phyloP scores from a whole-genome alignment of 2,797 vertebrate genomes.

The Echeneis naucrates region DNA sequence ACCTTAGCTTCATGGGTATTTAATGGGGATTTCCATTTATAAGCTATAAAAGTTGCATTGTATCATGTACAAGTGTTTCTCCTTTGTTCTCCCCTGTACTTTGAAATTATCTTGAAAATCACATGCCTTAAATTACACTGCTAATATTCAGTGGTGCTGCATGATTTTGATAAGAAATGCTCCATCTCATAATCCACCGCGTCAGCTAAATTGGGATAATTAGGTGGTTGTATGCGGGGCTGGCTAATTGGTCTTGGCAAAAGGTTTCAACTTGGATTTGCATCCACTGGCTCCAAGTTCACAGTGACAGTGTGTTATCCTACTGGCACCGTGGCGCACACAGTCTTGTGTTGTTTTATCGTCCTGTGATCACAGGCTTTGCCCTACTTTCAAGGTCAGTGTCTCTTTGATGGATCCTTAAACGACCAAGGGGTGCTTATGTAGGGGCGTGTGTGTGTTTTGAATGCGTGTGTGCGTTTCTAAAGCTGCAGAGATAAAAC shows the following conservation, averaged over 20 bases:
- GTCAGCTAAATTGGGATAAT: conserved; percentile 71
- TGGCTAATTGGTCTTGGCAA: conserved; percentile 63
- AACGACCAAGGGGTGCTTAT: conserved; percentile 29
- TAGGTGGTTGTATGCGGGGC: conserved; percentile 52
- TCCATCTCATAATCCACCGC: conserved; percentile 64
- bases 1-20: not conserved
- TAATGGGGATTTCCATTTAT: not conserved
- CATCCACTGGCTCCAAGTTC: conserved; percentile 46
- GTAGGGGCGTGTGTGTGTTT: not conserved
- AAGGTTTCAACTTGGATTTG: conserved; percentile 57
- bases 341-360: conserved; percentile 47
- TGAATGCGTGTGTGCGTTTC: not conserved
- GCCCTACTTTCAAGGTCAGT: conserved; percentile 37
- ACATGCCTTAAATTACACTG: conserved; percentile 46
- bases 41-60: not conserved
- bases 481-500: not conserved
- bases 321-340: conserved; percentile 7
- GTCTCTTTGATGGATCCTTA: conserved; percentile 28
- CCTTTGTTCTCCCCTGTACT: conserved; percentile 23
- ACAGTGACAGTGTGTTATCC: conserved; percentile 37
- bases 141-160: conserved; percentile 58
- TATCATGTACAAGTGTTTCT: conserved; percentile 6
- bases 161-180: conserved; percentile 66
- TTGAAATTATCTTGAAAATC: conserved; percentile 46
- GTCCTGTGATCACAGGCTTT: conserved; percentile 39